Percentiles rank a stretch among this genome's conserved stretches.
Conservation (phyloP, 2,888 invertebrate genomes). For the Parelbella ahira region DNA sequence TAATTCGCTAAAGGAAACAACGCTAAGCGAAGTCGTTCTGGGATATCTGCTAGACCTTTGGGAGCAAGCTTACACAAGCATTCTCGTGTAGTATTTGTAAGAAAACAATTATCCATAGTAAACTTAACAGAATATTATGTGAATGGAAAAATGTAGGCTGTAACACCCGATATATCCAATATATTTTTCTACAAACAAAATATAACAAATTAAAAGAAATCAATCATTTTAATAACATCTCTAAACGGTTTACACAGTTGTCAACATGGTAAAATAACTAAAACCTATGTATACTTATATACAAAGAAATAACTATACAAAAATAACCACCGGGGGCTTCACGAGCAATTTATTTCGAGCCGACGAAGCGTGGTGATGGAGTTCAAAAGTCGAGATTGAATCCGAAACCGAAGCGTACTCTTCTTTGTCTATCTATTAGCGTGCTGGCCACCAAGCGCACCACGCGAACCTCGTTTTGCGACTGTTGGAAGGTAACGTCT, state of each 20-base stretch:
- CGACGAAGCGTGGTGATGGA: not conserved
- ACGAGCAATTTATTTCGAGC: conserved; percentile 15
- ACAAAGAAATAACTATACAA: conserved; percentile 72
- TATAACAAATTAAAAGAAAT: conserved; percentile 25
- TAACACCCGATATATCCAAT: too few species aligned
- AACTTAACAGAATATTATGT: too few species aligned
- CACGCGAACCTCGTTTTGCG: conserved; percentile 54
- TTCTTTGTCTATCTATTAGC: conserved; percentile 58
- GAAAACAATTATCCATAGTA: too few species aligned
- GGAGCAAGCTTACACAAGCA: too few species aligned
- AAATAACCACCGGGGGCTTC: conserved; percentile 34
- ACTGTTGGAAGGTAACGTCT: conserved; percentile 59
- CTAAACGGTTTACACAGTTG: conserved; percentile 48
- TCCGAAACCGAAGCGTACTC: conserved; percentile 65
- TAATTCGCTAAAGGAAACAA: too few species aligned
- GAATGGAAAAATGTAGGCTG: too few species aligned
- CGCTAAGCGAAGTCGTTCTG: too few species aligned
- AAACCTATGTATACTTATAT: conserved; percentile 79
- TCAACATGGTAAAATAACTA: conserved; percentile 66
- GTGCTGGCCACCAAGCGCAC: conserved; percentile 59
- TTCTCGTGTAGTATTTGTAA: too few species aligned
- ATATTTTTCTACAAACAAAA: too few species aligned
- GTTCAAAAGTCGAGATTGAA: conserved; percentile 66
- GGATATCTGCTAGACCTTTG: too few species aligned
- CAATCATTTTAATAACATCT: conserved; percentile 53